Percentiles rank a stretch among this genome's conserved stretches.
Conservation (phyloP, 2,113 vertebrate genomes). For the Naja naja region DNA sequence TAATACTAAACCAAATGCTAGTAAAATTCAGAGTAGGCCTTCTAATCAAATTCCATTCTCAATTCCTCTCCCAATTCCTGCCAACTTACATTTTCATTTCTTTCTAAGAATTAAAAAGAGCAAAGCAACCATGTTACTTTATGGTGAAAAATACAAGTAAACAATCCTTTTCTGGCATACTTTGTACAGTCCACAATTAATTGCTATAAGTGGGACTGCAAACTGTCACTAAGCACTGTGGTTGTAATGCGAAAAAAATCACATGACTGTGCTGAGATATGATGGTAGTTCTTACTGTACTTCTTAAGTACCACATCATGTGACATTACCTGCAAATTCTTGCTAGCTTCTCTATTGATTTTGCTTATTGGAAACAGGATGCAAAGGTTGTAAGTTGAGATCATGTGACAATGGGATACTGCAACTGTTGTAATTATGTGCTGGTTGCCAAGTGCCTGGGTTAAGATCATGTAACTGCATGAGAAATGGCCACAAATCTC, state of each 20-base stretch:
- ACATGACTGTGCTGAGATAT: background rate
- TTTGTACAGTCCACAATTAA: background rate
- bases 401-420: background rate
- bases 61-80: background rate
- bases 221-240: background rate
- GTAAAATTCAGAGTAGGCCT: background rate
- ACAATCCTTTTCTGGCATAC: background rate
- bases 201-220: background rate
- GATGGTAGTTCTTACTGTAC: background rate
- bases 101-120: background rate
- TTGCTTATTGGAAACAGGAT: background rate
- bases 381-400: background rate
- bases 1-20: background rate
- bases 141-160: background rate
- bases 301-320: background rate
- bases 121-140: background rate
- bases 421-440: background rate
- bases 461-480: background rate
- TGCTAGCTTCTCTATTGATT: background rate
- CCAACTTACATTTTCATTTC: background rate
- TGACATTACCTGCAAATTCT: background rate
- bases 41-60: background rate
- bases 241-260: background rate
- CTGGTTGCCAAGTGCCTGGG: background rate
- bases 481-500: background rate